These are phyloP conservation scores for Chelonus insularis DNA, from an alignment of 1,140 invertebrate species.

Conservation along the genomic window DNA sequence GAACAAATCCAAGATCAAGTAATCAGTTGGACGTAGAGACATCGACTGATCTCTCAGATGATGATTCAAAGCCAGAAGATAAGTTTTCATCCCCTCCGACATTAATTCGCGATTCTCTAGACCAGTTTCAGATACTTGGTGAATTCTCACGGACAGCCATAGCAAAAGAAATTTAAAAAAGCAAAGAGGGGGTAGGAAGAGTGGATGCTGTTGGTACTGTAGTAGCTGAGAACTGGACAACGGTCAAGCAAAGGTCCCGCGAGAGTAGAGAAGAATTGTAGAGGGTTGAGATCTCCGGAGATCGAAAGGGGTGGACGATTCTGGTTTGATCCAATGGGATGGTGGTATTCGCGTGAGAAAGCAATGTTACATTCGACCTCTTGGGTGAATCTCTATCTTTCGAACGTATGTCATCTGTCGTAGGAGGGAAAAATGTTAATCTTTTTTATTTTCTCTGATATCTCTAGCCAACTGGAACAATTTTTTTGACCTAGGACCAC, in stretches of 20 bases:
- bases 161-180: background rate
- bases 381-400: constrained; percentile 22
- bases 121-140: constrained; percentile 21
- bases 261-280: constrained; percentile 32
- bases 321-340: constrained; percentile 56
- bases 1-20: too few relatives aligned
- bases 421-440: background rate
- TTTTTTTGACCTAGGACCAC: background rate
- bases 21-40: background rate
- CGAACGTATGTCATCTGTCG: constrained; percentile 8
- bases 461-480: background rate
- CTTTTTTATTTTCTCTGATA: constrained; percentile 4
- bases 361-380: constrained; percentile 54
- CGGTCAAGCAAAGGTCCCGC: constrained; percentile 51
- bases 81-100: constrained; percentile 13
- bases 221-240: constrained; percentile 58
- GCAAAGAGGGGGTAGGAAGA: background rate
- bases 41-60: background rate
- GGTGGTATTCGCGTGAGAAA: constrained; percentile 55
- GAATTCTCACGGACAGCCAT: constrained; percentile 21
- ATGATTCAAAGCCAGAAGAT: background rate
- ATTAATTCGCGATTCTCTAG: constrained; percentile 19
- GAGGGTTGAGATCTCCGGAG: constrained; percentile 51
- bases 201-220: constrained; percentile 5
- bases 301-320: constrained; percentile 55